phyloP scores from a whole-genome alignment of 2,113 vertebrate species.

The Myiopsitta monachus region DNA sequence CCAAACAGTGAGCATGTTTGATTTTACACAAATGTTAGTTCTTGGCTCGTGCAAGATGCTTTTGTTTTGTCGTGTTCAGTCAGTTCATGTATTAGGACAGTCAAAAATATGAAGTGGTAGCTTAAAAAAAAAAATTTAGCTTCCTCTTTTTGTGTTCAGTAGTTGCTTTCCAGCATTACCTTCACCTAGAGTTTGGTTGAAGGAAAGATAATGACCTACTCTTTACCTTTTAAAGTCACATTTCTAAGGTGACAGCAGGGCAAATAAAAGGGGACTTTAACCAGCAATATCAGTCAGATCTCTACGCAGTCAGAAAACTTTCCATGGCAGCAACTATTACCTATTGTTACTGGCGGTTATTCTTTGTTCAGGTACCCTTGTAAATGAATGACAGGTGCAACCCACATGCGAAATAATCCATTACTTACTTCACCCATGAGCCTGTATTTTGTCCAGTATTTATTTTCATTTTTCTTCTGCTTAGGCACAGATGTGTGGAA shows the following conservation, averaged over 20 bases:
- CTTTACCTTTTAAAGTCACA: neutral
- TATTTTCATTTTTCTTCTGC: neutral
- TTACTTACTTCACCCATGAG: neutral
- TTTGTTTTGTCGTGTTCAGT: neutral
- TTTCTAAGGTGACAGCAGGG: neutral
- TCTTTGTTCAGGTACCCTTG: neutral
- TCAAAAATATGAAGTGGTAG: neutral
- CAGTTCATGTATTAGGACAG: neutral
- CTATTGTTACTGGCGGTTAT: neutral
- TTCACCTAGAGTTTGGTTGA: neutral
- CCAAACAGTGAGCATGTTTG: neutral
- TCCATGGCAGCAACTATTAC: neutral
- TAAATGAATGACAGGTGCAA: neutral
- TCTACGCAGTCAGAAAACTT: neutral
- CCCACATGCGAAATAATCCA: too few species aligned
- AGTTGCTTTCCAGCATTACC: neutral
- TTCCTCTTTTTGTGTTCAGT: neutral
- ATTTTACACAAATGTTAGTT: neutral
- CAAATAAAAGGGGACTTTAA: neutral
- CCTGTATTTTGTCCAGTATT: slow-evolving; percentile 3
- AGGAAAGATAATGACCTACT: neutral
- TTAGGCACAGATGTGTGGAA: neutral
- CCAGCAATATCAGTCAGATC: neutral
- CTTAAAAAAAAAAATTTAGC: neutral
- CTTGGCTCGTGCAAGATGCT: neutral